These are phyloP conservation scores for Bombus impatiens DNA, from an alignment of 1,140 invertebrate species.

Conservation along the genomic window DNA sequence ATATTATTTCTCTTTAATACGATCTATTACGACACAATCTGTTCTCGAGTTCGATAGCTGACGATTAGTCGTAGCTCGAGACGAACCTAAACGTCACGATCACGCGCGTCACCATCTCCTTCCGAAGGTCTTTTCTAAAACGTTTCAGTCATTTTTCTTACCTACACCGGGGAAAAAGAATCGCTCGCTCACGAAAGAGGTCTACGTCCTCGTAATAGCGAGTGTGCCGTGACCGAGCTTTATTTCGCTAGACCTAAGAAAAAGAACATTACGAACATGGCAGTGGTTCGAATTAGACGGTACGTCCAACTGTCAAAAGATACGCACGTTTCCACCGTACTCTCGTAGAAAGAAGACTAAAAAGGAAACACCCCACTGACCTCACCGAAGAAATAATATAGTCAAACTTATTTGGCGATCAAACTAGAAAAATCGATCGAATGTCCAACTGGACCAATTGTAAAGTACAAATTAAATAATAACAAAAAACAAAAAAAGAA, in stretches of 20 bases:
- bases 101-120: not conserved
- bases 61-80: no score
- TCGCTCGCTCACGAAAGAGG: not conserved
- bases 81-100: not conserved
- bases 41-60: not conserved
- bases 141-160: not conserved
- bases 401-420: no score
- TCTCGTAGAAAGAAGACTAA: no score
- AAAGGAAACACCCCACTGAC: no score
- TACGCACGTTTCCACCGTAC: not conserved
- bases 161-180: not conserved
- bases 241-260: not conserved
- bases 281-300: not conserved
- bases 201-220: conserved; percentile 6
- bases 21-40: not conserved
- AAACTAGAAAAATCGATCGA: no score
- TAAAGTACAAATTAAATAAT: no score
- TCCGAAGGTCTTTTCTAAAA: not conserved
- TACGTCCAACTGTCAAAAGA: not conserved
- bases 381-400: no score
- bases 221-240: not conserved
- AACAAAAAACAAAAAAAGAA: no score
- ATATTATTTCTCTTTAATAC: no score
- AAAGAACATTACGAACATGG: not conserved
- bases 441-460: accelerated